Evolutionary conservation across 2,888 invertebrate species (phyloP).

Genomic region (Pantelozetes paolii): DNA sequence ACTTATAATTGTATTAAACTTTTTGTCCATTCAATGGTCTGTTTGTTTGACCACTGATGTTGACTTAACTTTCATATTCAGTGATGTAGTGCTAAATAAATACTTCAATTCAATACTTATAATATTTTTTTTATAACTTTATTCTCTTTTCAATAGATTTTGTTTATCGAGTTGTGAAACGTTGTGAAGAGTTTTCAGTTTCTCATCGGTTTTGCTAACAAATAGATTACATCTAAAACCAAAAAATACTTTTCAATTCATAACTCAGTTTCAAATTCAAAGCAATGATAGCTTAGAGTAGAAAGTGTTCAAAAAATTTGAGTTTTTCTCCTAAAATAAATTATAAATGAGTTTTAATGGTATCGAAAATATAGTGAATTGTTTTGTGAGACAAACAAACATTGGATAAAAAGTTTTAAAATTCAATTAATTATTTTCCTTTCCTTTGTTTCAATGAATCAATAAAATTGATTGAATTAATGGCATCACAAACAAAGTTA

Average conservation of each 20-base stretch:
- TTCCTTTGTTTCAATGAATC: background rate
- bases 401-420: background rate
- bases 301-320: background rate
- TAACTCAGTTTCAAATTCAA: background rate
- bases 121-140: background rate
- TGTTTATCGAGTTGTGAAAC: constrained; percentile 8
- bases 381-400: background rate
- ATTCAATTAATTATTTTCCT: constrained; percentile 3
- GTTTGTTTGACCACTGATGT: constrained; percentile 8
- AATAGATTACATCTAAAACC: background rate
- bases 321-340: background rate
- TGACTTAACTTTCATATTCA: constrained; percentile 8
- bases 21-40: background rate
- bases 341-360: background rate
- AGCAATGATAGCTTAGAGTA: background rate
- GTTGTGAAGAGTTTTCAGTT: background rate
- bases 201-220: background rate
- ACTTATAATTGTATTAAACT: constrained; percentile 7
- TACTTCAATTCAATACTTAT: constrained; percentile 15
- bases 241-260: background rate
- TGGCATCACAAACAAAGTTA: background rate
- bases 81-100: constrained; percentile 30
- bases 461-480: background rate
- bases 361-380: background rate
- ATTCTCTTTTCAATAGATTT: background rate